Conservation (phyloP, 2,797 vertebrate genomes). For the Siniperca scherzeri region DNA sequence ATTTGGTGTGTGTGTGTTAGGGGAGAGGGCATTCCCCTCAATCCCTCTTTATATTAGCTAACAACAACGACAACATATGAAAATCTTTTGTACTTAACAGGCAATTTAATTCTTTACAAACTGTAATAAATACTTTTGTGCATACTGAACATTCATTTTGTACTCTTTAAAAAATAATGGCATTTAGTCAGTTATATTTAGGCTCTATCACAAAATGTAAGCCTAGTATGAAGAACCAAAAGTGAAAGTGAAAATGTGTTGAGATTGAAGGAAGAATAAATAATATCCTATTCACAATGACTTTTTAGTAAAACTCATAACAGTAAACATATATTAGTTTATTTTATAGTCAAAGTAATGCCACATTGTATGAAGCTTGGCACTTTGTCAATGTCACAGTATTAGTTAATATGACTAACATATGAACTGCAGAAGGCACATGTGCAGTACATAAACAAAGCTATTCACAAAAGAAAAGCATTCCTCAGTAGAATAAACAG, state of each 20-base stretch:
- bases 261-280: not conserved
- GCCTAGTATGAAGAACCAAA: not conserved
- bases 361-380: not conserved
- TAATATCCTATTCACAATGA: not conserved
- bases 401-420: not conserved
- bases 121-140: not conserved
- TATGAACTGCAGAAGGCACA: conserved; percentile 5
- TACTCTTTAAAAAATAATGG: not conserved
- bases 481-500: not conserved
- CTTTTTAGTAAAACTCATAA: not conserved
- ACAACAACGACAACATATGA: not conserved
- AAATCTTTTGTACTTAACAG: not conserved
- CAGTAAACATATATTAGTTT: conserved; percentile 4
- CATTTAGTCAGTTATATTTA: not conserved
- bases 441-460: conserved; percentile 10
- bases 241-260: not conserved
- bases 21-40: no score
- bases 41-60: not conserved
- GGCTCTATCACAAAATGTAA: not conserved
- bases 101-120: not conserved
- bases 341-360: conserved; percentile 12
- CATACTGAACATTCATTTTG: not conserved
- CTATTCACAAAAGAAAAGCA: not conserved
- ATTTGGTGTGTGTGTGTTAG: not conserved
- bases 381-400: not conserved